Evolutionary conservation across 1,140 invertebrate species (phyloP), one percentile per base, ranked within the genome.

Genomic region (Cardiocondyla obscurior): DNA sequence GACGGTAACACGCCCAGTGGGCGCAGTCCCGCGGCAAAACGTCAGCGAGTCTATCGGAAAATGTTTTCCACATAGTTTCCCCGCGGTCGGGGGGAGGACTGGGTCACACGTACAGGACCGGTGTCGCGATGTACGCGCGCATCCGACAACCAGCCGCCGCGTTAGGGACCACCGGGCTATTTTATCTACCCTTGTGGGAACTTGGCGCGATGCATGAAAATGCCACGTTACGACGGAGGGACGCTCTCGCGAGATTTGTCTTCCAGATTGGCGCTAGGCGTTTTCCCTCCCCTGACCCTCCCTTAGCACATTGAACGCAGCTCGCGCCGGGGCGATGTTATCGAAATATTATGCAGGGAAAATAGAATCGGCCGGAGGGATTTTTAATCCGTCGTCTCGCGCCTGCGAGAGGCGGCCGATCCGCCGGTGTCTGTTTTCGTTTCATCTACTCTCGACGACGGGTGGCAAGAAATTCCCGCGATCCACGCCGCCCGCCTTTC

Each of bases 101-200:
- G 83, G 88, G 89, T 88, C 89, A 84, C 85, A 72, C 44, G 58
- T 84, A 85, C 25, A 55, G 53, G 46, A 55, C 25, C 22, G 28
- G 19, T 19, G 25, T 49, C 10, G 10, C 30, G 19, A 55, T 82
- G 53, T 64, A n/a, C 49, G 67, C 22, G 16, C 28, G 64, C 55
- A 67, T 57, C 46, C 65, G 51, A 57, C 60, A 74, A 79, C 58
- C 67, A 79, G 53, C 58, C 62, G 53, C n/a, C 55, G 55, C 55
- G 46, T 86, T 69, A 53, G 70, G 84, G 67, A 88, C 83, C 82
- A 81, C 70, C 64, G 53, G 72, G 69, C 77, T 88, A 91, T 90
- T 90, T 89, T 90, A 91, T 77, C 85, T 91, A 85, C 84, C 90
- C 90, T 91, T 91, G 90, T 70, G n/a, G n/a, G 79, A 85, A 88